These are phyloP conservation scores for Blastomussa wellsi DNA, from an alignment of 92 coral and sea anemone genomes.

Conservation along the genomic window DNA sequence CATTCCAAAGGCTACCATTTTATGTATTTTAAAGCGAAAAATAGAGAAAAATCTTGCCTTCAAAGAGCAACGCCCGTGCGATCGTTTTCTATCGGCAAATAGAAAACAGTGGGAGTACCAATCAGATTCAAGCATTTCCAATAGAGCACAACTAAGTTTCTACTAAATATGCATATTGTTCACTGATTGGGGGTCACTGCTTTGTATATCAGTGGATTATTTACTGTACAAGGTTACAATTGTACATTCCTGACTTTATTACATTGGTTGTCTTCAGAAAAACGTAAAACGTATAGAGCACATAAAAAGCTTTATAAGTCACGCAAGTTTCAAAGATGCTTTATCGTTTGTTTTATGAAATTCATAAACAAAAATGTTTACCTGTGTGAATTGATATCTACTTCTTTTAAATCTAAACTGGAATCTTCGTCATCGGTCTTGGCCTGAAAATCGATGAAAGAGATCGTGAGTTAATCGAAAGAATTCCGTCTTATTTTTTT, in stretches of 20 bases:
- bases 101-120: too few species aligned
- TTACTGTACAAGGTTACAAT: neutral
- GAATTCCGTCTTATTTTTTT: neutral
- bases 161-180: too few species aligned
- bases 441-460: conserved; percentile 43
- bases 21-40: too few species aligned
- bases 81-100: too few species aligned
- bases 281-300: neutral
- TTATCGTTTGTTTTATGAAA: conserved; percentile 1
- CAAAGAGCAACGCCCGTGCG: too few species aligned
- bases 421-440: conserved; percentile 82
- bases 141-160: too few species aligned
- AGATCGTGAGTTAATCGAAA: neutral
- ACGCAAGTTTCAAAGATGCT: conserved; percentile 4
- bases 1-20: too few species aligned
- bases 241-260: neutral
- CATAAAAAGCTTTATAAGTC: neutral
- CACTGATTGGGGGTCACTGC: too few species aligned
- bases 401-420: conserved; percentile 48
- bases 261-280: neutral
- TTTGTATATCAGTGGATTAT: too few species aligned
- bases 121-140: too few species aligned
- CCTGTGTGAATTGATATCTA: conserved; percentile 57
- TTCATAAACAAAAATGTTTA: conserved; percentile 25
- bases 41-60: too few species aligned